These are phyloP conservation scores for Gallinago stenura DNA, from an alignment of 2,797 vertebrate species.

Conservation along the genomic window DNA sequence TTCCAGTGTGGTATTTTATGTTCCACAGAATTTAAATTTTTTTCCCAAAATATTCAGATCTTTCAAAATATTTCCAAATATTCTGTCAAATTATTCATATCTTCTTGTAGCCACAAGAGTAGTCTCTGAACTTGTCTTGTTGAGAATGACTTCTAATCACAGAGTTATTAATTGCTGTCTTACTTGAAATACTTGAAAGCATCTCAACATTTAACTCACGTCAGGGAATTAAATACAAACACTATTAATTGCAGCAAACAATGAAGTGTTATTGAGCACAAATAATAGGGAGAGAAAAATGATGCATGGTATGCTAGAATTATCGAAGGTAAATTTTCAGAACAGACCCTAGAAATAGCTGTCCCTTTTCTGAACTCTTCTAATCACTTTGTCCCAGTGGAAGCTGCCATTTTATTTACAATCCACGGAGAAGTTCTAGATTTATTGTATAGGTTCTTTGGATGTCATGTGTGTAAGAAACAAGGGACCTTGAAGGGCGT, in stretches of 20 bases:
- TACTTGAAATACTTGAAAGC: neutral
- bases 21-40: neutral
- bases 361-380: neutral
- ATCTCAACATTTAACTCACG: neutral
- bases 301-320: neutral
- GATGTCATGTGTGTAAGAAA: neutral
- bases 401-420: neutral
- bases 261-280: neutral
- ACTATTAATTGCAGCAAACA: neutral
- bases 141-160: neutral
- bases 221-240: neutral
- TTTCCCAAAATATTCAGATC: neutral
- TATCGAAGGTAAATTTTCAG: neutral
- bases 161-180: neutral
- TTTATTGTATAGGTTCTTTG: neutral
- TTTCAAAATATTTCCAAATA: neutral
- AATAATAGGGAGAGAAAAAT: neutral
- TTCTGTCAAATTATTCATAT: neutral
- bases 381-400: neutral
- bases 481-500: neutral
- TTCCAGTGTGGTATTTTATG: neutral
- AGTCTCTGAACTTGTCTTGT: neutral
- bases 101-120: neutral
- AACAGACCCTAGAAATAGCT: neutral
- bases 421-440: neutral